A percentile compares a stretch with the other conserved stretches of the same genome.
Evolutionary conservation across 2,113 vertebrate genomes (phyloP).

Genomic region (Cynopterus brachyotis): DNA sequence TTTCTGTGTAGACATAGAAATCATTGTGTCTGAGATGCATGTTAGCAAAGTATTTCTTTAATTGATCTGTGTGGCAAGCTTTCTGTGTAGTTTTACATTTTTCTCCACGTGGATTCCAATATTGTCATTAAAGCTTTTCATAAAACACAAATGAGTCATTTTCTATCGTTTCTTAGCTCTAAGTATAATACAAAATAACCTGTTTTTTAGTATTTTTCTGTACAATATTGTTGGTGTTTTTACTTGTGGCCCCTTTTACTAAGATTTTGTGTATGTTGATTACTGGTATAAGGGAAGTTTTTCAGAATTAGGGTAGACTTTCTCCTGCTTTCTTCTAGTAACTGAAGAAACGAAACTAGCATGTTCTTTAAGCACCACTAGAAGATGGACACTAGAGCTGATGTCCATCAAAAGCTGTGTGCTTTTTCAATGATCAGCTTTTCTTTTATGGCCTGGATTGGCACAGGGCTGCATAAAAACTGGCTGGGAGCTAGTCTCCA

Average conservation of each 20-base stretch:
- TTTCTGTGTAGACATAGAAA: neutral
- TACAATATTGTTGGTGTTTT: neutral
- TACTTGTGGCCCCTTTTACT: neutral
- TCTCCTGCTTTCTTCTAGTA: neutral
- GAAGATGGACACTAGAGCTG: neutral
- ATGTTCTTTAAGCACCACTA: neutral
- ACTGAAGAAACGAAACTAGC: neutral
- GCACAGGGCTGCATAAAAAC: neutral
- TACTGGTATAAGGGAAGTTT: neutral
- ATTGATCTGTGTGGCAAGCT: neutral
- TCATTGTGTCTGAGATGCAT: neutral
- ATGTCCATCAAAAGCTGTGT: neutral
- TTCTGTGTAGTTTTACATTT: neutral
- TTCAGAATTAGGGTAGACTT: conserved; percentile 13
- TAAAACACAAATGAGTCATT: neutral
- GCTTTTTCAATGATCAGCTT: neutral
- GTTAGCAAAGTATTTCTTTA: neutral
- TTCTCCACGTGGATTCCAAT: conserved; percentile 10
- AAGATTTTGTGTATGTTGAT: neutral
- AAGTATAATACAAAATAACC: neutral
- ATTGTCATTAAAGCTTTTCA: neutral
- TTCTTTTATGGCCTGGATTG: neutral
- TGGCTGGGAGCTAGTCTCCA: neutral
- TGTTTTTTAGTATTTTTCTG: neutral
- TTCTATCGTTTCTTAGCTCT: neutral